Conservation (phyloP, 2,888 invertebrate species). For the Halictus quadricinctus region DNA sequence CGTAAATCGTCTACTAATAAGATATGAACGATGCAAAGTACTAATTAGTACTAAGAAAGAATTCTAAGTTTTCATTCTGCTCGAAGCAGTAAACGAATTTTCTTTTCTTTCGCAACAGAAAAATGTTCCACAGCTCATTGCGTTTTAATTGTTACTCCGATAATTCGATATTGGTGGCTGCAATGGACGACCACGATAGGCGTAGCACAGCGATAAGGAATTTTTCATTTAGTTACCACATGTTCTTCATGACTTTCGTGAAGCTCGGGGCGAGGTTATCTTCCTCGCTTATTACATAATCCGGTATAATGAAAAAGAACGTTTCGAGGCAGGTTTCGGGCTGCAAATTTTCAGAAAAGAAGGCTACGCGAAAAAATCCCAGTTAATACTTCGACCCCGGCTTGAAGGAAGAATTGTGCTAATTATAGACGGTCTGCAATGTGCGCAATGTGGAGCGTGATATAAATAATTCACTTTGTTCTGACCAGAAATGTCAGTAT, state of each 20-base stretch:
- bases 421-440: not conserved
- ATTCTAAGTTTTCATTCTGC: not conserved
- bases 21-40: too few relatives aligned
- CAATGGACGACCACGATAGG: constrained; percentile 45
- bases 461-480: not conserved
- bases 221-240: constrained; percentile 44
- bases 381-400: not conserved
- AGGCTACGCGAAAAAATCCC: not conserved
- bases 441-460: not conserved
- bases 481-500: not conserved
- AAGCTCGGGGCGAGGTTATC: constrained; percentile 27
- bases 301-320: constrained; percentile 3
- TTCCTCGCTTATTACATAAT: constrained; percentile 23
- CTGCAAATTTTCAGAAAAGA: not conserved
- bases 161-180: constrained; percentile 28
- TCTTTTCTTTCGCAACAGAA: not conserved
- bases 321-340: not conserved
- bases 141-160: constrained; percentile 47
- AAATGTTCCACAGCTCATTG: not conserved
- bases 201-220: constrained; percentile 33
- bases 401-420: not conserved
- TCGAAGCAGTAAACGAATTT: not conserved
- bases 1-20: too few relatives aligned
- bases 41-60: too few relatives aligned
- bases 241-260: constrained; percentile 19